Evolutionary conservation across 2,113 vertebrate species (phyloP), one percentile per base, ranked within the genome.

Genomic region (Cyphomyrus discorhynchus): DNA sequence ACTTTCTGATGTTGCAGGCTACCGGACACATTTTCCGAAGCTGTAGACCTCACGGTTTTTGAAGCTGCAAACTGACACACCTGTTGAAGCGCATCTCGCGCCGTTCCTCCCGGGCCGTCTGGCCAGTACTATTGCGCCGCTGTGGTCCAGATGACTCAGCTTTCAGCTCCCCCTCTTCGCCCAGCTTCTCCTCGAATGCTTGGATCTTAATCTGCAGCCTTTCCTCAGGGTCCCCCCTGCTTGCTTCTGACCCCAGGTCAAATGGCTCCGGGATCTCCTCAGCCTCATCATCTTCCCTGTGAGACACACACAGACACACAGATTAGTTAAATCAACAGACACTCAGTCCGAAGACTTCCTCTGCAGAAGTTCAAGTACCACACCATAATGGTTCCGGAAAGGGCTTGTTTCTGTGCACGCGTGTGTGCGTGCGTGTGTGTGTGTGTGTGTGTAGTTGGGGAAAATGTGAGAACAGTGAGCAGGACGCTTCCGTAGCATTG

Each of bases 41-140:
- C 88, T 83, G 39, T 19, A 47, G 42, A 88, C 56, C 10, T 13
- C 27, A 82, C 17, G 6, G 19, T 21, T 46, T 19, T 19, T 39
- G 1, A 82, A 46, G 74, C 74, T 39, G 56, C 1, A 39, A 39
- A 80, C 4, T 46, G 47, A 89, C 93, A 24, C 50, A 98, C 98
- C 97, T 97, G 96, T 95, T 97, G 95, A 98, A 97, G 91, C 96
- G 95, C 95, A 97, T 95, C 88, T 96, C 97, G 88, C 95, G 95
- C 90, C 94, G 96, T 90, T 98, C 97, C 74, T 97, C 97, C 86
- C 95, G 96, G 53, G 95, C 94, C 0, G 95, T 91, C 74, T 98
- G 97, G 88, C 94, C 95, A 90, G 97, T 94, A 91, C 97, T 98
- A 89, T 97, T 95, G 90, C 96, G 95, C 82, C 96, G 93, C 91